These are phyloP conservation scores for Homarus americanus DNA, from an alignment of 1,140 invertebrate species.

Conservation along the genomic window DNA sequence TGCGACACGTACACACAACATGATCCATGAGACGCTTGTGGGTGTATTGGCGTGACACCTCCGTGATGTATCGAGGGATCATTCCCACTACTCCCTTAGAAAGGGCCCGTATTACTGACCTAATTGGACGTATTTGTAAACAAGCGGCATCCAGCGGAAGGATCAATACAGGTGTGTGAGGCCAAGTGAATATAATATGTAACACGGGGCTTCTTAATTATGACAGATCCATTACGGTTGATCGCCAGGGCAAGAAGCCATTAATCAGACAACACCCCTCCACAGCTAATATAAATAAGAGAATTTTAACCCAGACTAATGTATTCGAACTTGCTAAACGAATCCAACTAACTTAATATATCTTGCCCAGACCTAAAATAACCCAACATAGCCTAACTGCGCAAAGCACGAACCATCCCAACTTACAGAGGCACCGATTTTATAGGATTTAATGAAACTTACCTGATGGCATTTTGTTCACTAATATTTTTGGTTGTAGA, in stretches of 20 bases:
- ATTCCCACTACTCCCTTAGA: neutral
- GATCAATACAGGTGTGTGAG: neutral
- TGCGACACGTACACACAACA: constrained; percentile 9
- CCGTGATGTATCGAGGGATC: neutral
- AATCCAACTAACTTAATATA: too few relatives aligned
- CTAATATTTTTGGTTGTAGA: too few relatives aligned
- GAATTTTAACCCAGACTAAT: too few relatives aligned
- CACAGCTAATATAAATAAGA: too few relatives aligned
- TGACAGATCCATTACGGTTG: neutral
- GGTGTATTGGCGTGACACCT: neutral
- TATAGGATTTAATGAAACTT: too few relatives aligned
- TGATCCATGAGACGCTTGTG: neutral
- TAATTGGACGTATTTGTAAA: constrained; percentile 16
- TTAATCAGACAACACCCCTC: too few relatives aligned
- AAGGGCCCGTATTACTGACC: neutral
- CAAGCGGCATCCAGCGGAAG: neutral
- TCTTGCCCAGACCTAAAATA: too few relatives aligned
- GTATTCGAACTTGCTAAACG: too few relatives aligned
- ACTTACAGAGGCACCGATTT: too few relatives aligned
- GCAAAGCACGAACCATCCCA: too few relatives aligned
- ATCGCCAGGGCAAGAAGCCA: neutral
- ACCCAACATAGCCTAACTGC: too few relatives aligned
- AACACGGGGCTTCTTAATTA: neutral
- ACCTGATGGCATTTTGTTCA: too few relatives aligned
- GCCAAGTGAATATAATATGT: neutral